phyloP scores from a whole-genome alignment of 2,797 vertebrate genomes.

The Cheirogaleus major region DNA sequence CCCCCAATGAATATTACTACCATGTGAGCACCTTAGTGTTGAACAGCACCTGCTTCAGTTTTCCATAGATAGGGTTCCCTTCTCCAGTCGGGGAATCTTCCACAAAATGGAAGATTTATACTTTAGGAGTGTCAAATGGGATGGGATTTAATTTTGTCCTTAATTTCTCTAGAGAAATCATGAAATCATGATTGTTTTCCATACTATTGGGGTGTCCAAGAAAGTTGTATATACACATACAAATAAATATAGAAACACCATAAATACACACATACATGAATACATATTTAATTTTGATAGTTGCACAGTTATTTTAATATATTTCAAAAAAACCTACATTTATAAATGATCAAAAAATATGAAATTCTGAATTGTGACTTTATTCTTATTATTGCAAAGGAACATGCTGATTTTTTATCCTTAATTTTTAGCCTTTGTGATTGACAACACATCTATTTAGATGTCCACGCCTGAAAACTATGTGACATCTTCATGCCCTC shows the following conservation, averaged over 20 bases:
- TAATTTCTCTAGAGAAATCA: neutral
- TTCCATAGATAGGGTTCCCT: neutral
- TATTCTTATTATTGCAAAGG: neutral
- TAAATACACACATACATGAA: neutral
- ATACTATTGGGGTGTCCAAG: neutral
- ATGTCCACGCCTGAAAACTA: neutral
- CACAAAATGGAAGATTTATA: neutral
- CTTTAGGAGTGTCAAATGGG: neutral
- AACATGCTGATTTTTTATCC: neutral
- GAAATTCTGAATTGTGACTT: neutral
- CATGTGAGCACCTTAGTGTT: too few species aligned
- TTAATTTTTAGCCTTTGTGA: neutral
- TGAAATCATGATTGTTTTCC: neutral
- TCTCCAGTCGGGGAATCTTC: neutral
- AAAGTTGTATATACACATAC: neutral
- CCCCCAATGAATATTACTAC: too few species aligned
- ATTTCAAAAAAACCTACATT: neutral
- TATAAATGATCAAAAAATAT: neutral
- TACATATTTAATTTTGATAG: neutral
- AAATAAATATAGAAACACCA: neutral
- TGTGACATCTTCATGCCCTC: rapidly evolving
- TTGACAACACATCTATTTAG: neutral
- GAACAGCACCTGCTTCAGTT: neutral
- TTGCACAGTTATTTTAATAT: neutral
- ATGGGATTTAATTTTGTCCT: neutral